Base-by-base conservation (phyloP, 2,888 invertebrate genomes). In the Phoenoteleia sp. region DNA sequence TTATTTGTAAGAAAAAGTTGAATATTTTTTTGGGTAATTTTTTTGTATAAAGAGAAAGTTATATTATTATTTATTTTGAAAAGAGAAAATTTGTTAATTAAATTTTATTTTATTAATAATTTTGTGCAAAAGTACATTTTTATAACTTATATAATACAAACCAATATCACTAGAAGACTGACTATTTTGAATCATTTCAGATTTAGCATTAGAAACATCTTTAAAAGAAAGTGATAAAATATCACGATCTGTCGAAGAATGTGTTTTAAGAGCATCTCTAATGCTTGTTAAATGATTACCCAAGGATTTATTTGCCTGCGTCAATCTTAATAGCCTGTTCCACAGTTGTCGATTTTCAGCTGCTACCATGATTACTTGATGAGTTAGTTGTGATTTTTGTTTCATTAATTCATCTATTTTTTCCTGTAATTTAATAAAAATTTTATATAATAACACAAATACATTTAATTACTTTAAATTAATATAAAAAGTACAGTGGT, bases 321-420 rank as follows among this genome's bases (percentile, higher is more conserved):
- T 95, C 67, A 96, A 93, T 91, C 95, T 94, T 0, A 95, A 96
- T 72, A 98, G 94, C 90, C 96, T 96, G 75, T 95, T 96, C 98
- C 98, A 98, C 47, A 98, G 93, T 86, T 96, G 96, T 89, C 96
- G 96, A 92, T 98, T 98, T 93, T 98, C 98, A 88, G 95, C 95
- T 2, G 97, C 96, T 9, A 98, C 97, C 97, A 98, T 97, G 88
- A 95, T 96, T 29, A 97, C 95, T 91, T 97, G 97, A 91, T 97
- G 96, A 88, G 96, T 95, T 0, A 98, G 94, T 90, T 97, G 97
- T 0, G 96, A 95, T 90, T 97, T 97, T 91, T 97, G 97, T 89
- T 96, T 96, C 13, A 95, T 95, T 74, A 97, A 94, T 84, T 97
- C 96, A 19, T 96, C 95, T 21, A 97, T 95, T 92, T 96, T 96